Evolutionary conservation across 2,888 invertebrate species (phyloP).

Genomic region (Pilophorus perplexus): DNA sequence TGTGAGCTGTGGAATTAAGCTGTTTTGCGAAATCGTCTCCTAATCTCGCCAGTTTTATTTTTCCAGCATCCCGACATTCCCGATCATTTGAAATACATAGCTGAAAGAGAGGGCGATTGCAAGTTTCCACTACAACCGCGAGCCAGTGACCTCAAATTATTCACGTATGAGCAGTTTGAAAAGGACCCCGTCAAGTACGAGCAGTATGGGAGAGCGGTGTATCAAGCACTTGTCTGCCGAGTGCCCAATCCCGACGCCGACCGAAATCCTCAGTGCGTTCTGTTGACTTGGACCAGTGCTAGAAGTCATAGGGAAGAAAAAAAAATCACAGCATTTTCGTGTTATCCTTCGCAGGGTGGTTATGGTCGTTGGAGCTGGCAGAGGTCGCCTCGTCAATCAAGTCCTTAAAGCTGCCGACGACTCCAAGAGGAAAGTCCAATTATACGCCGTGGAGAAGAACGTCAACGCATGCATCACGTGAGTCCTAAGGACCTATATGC

Average conservation of each 20-base stretch:
- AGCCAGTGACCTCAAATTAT: conserved; percentile 90
- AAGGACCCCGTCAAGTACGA: conserved; percentile 95
- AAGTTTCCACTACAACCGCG: conserved; percentile 89
- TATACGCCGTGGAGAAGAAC: conserved; percentile 98
- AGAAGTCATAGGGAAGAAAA: no score
- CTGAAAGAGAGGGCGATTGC: no score
- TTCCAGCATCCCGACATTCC: no score
- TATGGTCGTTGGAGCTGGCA: conserved; percentile 90
- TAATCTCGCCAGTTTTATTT: no score
- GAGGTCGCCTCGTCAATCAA: conserved; percentile 92
- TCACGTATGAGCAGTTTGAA: conserved; percentile 97
- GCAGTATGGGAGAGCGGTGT: conserved; percentile 80
- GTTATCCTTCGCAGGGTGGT: conserved; percentile 60
- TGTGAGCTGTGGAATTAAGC: no score
- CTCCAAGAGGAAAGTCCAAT: conserved; percentile 68
- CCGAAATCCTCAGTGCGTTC: conserved; percentile 58
- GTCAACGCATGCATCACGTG: conserved; percentile 86
- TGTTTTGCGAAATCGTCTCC: no score
- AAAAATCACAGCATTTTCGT: no score
- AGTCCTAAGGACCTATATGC: no score
- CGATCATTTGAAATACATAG: no score
- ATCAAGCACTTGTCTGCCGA: conserved; percentile 66
- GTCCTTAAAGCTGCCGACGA: conserved; percentile 74
- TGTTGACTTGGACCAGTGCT: background rate
- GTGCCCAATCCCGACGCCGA: conserved; percentile 55